Conservation (phyloP, 2,888 invertebrate species). For the Epicampocera succincta region DNA sequence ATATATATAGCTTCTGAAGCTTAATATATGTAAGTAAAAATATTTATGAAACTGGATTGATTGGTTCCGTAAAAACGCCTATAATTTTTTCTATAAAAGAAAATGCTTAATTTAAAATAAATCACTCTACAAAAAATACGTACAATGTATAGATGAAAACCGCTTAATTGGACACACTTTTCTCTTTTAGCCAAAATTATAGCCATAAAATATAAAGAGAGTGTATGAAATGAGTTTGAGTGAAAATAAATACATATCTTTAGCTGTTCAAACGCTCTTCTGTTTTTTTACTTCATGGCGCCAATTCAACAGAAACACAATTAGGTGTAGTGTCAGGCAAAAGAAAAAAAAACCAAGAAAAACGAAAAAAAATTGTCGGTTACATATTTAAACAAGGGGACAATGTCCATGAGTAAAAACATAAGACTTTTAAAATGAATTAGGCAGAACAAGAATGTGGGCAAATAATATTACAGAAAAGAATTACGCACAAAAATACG, state of each 20-base stretch:
- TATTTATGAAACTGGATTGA: too few species aligned
- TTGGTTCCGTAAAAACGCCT: too few species aligned
- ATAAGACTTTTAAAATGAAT: not conserved
- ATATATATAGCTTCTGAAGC: too few species aligned
- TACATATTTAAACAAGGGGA: slow-evolving; percentile 46
- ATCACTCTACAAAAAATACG: too few species aligned
- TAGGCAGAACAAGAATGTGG: slow-evolving; percentile 15
- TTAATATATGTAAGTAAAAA: too few species aligned
- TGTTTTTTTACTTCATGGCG: slow-evolving; percentile 24
- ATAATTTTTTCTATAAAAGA: too few species aligned
- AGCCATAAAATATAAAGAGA: not conserved
- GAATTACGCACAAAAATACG: too few species aligned
- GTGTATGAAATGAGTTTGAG: not conserved
- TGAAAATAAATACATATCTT: slow-evolving; percentile 23
- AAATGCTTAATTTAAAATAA: too few species aligned
- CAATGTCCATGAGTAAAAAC: slow-evolving; percentile 45
- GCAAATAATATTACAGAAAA: slow-evolving; percentile 14
- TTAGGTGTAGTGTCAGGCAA: not conserved
- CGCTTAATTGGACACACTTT: slow-evolving; percentile 12
- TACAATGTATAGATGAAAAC: not conserved
- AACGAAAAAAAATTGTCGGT: slow-evolving; percentile 19
- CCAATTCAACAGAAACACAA: slow-evolving; percentile 22
- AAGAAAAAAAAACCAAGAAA: slow-evolving; percentile 9
- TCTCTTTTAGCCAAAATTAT: not conserved
- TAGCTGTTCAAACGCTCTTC: not conserved